phyloP scores from a whole-genome alignment of 1,140 invertebrate genomes.

The Magallana angulata region DNA sequence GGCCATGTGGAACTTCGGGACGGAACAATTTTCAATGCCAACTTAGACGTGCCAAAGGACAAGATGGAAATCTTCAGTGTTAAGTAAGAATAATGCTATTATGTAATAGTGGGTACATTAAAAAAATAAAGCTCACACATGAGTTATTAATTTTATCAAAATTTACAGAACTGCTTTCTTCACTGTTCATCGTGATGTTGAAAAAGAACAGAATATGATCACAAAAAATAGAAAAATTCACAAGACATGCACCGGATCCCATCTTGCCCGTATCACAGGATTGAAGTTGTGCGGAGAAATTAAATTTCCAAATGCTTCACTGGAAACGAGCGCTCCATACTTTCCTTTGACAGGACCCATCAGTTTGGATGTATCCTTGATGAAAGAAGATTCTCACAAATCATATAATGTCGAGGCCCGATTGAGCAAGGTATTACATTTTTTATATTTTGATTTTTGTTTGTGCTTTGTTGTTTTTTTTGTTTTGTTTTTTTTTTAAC shows the following conservation, averaged over 20 bases:
- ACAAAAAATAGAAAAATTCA: slow-evolving; percentile 83
- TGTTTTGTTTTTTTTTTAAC: too few relatives aligned
- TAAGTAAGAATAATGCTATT: slow-evolving; percentile 80
- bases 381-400: slow-evolving; percentile 87
- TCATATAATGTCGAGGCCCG: slow-evolving; percentile 79
- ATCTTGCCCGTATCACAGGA: slow-evolving; percentile 83
- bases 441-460: not conserved
- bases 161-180: slow-evolving; percentile 72
- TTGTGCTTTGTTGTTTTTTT: not conserved
- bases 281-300: slow-evolving; percentile 90
- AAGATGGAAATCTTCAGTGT: slow-evolving; percentile 89
- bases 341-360: slow-evolving; percentile 91
- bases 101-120: not conserved
- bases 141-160: not conserved
- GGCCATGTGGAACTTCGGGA: slow-evolving; percentile 86
- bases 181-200: slow-evolving; percentile 64
- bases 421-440: slow-evolving; percentile 62
- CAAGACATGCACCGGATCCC: slow-evolving; percentile 78
- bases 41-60: slow-evolving; percentile 89
- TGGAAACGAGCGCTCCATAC: slow-evolving; percentile 82
- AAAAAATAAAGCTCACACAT: not conserved
- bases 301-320: slow-evolving; percentile 86
- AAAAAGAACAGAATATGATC: slow-evolving; percentile 70
- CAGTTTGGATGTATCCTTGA: slow-evolving; percentile 86
- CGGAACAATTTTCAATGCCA: slow-evolving; percentile 84